Evolutionary conservation across 2,888 invertebrate species (phyloP), one percentile per base, ranked within the genome.

Genomic region (Phytoseiulus persimilis): DNA sequence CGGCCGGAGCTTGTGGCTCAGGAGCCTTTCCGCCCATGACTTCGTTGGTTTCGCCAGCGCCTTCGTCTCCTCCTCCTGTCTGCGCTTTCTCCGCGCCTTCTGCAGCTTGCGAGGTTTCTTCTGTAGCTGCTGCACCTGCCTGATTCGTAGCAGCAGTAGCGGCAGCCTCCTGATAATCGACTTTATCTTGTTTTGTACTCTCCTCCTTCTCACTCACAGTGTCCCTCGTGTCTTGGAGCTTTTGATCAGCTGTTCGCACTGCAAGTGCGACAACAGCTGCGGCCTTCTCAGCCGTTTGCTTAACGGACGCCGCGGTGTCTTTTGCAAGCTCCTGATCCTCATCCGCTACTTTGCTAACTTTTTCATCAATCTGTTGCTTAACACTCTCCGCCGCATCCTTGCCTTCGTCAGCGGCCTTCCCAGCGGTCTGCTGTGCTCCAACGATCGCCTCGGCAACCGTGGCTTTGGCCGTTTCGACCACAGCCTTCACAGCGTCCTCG

Each of bases 141-240:
- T 87, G 32, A 87, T 45, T 11, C 11, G 84, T 33, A 31, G 84
- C 84, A 87, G 87, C 87, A 23, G 28, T 23, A 31, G 84, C 6
- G 11, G 84, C 14, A 2, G 23, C 65, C 65, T 65, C 1, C 5
- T 65, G 9, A 9, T 87, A 33, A n/a, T 87, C 87, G 39, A 33
- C 87, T 87, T 31, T 33, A 6, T 87, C 45, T 11, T 87, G 32
- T 33, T 87, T 45, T 87, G 32, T 87, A 31, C 33, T 32, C 87
- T 87, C 45, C 33, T 9, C 33, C 33, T 84, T 33, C n/a, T 31
- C 87, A 32, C 87, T 87, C 87, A 33, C 87, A 33, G 87, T n/a
- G 32, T 87, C 33, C 87, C 33, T 45, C 6, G 18, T 14, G 32
- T 87, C n/a, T 9, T 87, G 65, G 2, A 65, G 65, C 65, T 65